These are phyloP conservation scores for Yponomeuta plumbellus DNA, from an alignment of 2,888 invertebrate genomes.

Conservation along the genomic window DNA sequence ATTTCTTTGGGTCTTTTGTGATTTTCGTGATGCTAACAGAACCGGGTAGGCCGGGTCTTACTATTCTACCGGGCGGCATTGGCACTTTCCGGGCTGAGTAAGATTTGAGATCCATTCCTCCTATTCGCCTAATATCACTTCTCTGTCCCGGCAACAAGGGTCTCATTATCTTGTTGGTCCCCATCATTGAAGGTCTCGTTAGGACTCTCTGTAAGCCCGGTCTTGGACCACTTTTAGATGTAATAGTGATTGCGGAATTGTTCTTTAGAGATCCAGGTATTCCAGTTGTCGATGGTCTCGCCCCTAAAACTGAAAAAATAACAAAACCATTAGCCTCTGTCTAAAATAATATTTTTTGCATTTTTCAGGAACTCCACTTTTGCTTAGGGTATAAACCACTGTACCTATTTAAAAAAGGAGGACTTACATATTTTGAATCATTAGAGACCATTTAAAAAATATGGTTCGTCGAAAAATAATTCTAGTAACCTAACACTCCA, in stretches of 20 bases:
- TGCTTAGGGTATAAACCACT: no score
- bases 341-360: background rate
- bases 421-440: no score
- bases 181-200: conserved; percentile 50
- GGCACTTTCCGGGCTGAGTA: conserved; percentile 53
- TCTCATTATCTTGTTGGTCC: conserved; percentile 50
- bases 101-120: conserved; percentile 43
- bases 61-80: conserved; percentile 41
- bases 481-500: no score
- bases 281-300: conserved; percentile 49
- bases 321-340: background rate
- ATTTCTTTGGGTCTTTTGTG: conserved; percentile 46
- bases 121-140: conserved; percentile 54
- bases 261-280: conserved; percentile 75
- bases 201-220: conserved; percentile 56
- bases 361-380: no score
- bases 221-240: conserved; percentile 65
- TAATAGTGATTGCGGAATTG: conserved; percentile 77
- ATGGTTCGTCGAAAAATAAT: no score
- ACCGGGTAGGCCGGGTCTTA: conserved; percentile 55
- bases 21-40: conserved; percentile 69
- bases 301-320: conserved; percentile 53
- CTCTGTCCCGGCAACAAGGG: conserved; percentile 60
- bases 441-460: no score
- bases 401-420: no score